phyloP scores from a whole-genome alignment of 2,797 vertebrate species.

The Pyrocephalus nanus region DNA sequence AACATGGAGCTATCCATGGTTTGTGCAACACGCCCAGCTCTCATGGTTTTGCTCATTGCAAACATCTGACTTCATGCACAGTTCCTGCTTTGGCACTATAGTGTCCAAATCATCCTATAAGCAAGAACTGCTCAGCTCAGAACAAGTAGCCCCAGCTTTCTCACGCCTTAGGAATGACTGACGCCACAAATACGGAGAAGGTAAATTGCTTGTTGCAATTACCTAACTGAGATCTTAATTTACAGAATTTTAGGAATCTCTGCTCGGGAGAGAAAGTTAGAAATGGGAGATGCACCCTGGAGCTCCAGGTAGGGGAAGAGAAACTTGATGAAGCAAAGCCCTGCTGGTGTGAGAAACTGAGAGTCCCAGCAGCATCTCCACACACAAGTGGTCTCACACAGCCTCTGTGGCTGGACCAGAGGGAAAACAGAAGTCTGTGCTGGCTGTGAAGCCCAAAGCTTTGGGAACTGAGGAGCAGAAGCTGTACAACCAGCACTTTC shows the following conservation, averaged over 20 bases:
- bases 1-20: slow-evolving; percentile 34
- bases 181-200: background rate
- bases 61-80: background rate
- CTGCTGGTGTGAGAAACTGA: background rate
- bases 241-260: background rate
- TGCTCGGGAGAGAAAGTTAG: background rate
- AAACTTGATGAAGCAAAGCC: background rate
- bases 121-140: background rate
- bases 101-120: background rate
- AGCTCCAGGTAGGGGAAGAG: background rate
- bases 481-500: background rate
- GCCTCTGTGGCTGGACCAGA: background rate
- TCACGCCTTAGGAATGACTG: background rate
- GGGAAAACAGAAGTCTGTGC: background rate
- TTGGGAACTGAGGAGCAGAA: background rate
- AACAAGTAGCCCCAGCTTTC: background rate
- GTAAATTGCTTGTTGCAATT: background rate
- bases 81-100: background rate
- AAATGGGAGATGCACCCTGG: background rate
- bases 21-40: background rate
- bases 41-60: background rate
- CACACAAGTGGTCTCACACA: background rate
- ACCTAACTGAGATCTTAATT: background rate
- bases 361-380: background rate
- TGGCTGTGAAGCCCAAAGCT: background rate